These are phyloP conservation scores for Catamblyrhynchus diadema DNA, from an alignment of 2,797 vertebrate genomes.

Conservation along the genomic window DNA sequence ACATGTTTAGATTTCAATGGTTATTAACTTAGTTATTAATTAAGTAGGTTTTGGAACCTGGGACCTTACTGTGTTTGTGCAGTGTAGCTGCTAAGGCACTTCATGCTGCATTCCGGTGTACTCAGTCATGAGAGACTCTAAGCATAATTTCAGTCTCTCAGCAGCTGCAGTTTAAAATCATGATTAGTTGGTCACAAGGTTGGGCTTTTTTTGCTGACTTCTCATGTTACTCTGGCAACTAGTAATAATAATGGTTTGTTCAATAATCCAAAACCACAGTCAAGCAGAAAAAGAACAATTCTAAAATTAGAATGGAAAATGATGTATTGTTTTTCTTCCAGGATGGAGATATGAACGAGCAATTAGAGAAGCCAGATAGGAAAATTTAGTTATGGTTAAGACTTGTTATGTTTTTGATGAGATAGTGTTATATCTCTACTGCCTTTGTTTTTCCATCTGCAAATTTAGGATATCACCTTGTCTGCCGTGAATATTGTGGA, in stretches of 20 bases:
- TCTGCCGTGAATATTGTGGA: neutral
- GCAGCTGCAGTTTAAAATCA: neutral
- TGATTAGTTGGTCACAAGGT: neutral
- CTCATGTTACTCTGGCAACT: neutral
- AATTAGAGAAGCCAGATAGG: neutral
- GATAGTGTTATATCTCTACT: neutral
- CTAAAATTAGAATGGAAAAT: conserved; percentile 33
- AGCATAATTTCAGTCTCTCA: neutral
- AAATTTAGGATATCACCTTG: neutral
- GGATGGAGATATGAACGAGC: neutral
- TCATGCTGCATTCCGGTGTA: neutral
- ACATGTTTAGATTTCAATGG: neutral
- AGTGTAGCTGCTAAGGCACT: neutral
- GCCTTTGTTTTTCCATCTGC: neutral
- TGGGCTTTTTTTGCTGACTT: neutral
- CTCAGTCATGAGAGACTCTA: neutral
- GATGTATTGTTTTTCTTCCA: neutral
- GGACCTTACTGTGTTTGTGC: neutral
- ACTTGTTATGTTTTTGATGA: neutral
- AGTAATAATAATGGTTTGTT: neutral
- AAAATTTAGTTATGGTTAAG: neutral
- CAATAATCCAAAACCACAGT: neutral
- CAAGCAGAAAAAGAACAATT: neutral
- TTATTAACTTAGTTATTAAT: neutral
- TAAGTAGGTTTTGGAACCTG: neutral